Percentiles rank a stretch among this genome's conserved stretches.
These are phyloP conservation scores for Ochlodes sylvanus DNA, from an alignment of 2,888 invertebrate genomes.

Conservation along the genomic window DNA sequence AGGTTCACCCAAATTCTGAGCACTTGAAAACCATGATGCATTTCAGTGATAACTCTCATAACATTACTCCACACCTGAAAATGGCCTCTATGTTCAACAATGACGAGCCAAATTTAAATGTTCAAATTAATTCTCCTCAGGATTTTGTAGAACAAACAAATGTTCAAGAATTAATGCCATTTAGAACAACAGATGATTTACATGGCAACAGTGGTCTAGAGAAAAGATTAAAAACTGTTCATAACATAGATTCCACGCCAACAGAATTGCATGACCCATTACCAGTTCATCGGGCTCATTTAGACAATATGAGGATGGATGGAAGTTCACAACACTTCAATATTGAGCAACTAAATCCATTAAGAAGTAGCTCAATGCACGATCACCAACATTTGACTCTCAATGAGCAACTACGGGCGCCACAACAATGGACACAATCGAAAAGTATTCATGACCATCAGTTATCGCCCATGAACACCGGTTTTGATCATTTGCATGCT, in stretches of 20 bases:
- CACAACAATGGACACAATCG: slow-evolving; percentile 22
- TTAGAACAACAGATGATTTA: slow-evolving; percentile 46
- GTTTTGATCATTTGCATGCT: slow-evolving; percentile 30
- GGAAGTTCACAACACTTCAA: slow-evolving; percentile 31
- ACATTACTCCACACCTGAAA: slow-evolving; percentile 22
- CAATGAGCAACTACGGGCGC: slow-evolving; percentile 2
- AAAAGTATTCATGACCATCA: slow-evolving; percentile 17
- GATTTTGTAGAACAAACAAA: slow-evolving; percentile 37
- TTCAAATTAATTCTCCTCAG: slow-evolving; percentile 36
- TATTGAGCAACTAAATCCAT: slow-evolving; percentile 11
- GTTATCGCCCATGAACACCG: slow-evolving; percentile 1
- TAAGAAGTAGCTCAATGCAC: slow-evolving; percentile 8
- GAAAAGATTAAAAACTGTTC: slow-evolving; percentile 7
- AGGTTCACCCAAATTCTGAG: slow-evolving; percentile 17
- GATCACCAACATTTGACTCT: slow-evolving; percentile 14
- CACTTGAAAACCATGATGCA: slow-evolving; percentile 32
- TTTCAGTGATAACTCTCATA: slow-evolving; percentile 28
- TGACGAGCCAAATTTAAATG: slow-evolving; percentile 25
- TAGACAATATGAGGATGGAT: slow-evolving; percentile 26
- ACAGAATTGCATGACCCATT: slow-evolving; percentile 23
- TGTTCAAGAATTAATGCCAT: slow-evolving; percentile 39
- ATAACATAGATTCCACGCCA: background rate
- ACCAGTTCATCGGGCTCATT: slow-evolving; percentile 21
- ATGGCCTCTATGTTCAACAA: slow-evolving; percentile 32
- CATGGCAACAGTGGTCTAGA: slow-evolving; percentile 23